phyloP scores from a whole-genome alignment of 2,113 vertebrate species.

The Lagopus muta region DNA sequence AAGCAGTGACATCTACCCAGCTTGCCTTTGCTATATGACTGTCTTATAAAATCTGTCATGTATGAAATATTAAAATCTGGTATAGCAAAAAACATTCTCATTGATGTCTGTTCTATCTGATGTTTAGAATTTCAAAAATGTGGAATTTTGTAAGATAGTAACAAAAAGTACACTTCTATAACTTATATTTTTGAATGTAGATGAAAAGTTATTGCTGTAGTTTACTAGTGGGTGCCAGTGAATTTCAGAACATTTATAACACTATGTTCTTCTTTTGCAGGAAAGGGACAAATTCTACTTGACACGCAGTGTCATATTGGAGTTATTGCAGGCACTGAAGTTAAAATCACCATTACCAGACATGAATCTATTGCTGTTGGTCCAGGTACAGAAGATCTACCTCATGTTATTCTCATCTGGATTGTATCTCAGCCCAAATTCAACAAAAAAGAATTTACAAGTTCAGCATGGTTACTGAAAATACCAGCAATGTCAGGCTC shows the following conservation, averaged over 20 bases:
- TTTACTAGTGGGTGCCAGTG: neutral
- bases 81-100: neutral
- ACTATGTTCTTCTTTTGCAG: conserved; percentile 74
- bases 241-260: neutral
- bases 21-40: neutral
- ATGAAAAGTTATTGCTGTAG: neutral
- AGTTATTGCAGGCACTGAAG: conserved; percentile 96
- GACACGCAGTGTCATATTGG: conserved; percentile 94
- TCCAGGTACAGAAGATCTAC: conserved; percentile 86
- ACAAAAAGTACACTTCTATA: neutral
- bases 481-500: neutral
- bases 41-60: neutral
- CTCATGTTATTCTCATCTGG: neutral
- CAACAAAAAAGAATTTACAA: neutral
- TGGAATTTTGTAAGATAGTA: neutral
- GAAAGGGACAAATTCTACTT: conserved; percentile 99
- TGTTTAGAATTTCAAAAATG: neutral
- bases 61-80: neutral
- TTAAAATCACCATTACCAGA: conserved; percentile 96
- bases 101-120: neutral
- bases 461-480: neutral
- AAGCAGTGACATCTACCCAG: neutral
- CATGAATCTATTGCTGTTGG: conserved; percentile 94
- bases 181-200: neutral
- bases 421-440: neutral